Conservation (phyloP, 53 echinoderm and acorn worm genomes). For the Apostichopus leukothele region DNA sequence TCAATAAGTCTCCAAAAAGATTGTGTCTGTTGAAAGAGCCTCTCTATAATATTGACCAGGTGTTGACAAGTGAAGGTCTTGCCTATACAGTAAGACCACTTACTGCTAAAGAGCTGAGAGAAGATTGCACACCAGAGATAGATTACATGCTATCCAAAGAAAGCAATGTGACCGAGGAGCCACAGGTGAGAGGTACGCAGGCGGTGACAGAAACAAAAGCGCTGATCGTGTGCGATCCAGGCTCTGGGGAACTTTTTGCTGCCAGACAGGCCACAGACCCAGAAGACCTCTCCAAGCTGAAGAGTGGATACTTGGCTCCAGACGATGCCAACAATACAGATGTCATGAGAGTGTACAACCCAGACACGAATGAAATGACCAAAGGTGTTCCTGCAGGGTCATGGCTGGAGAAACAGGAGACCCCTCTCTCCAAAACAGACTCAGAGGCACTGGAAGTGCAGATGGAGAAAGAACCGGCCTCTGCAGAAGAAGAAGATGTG, state of each 20-base stretch:
- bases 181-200: slow-evolving; percentile 15
- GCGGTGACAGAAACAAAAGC: slow-evolving; percentile 8
- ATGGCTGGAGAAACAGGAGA: slow-evolving; percentile 22
- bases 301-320: slow-evolving; percentile 32
- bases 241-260: slow-evolving; percentile 15
- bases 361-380: slow-evolving; percentile 38
- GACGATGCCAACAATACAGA: slow-evolving; percentile 9
- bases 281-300: slow-evolving; percentile 17
- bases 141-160: slow-evolving; percentile 11
- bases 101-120: slow-evolving; percentile 8
- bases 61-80: slow-evolving; percentile 74
- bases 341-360: slow-evolving; percentile 38
- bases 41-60: slow-evolving; percentile 27
- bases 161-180: slow-evolving; percentile 33
- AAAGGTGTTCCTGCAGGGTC: slow-evolving; percentile 24
- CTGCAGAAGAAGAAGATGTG: slow-evolving; percentile 34
- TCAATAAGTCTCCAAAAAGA: neutral
- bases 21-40: neutral
- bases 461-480: neutral
- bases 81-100: slow-evolving; percentile 56
- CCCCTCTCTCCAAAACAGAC: no score
- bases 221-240: slow-evolving; percentile 45
- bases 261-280: slow-evolving; percentile 36
- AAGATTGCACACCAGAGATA: slow-evolving; percentile 24
- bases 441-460: neutral